phyloP scores from a whole-genome alignment of 1,140 invertebrate genomes.

The Chironomus striatipennis region DNA sequence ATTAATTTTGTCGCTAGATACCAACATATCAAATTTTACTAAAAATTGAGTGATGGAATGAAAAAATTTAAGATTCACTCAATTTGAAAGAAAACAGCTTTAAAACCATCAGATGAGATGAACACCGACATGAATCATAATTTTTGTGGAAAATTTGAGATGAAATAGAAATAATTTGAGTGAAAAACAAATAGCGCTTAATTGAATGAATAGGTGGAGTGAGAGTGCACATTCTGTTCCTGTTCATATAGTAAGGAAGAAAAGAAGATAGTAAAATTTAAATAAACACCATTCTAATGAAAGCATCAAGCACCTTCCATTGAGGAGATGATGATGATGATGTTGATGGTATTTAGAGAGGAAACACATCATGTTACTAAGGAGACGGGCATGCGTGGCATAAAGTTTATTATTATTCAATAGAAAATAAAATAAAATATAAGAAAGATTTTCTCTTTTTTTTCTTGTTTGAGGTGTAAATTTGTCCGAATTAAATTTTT shows the following conservation, averaged over 20 bases:
- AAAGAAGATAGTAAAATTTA: conserved; percentile 1
- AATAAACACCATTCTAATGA: conserved; percentile 20
- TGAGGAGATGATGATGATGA: neutral
- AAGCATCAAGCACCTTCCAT: neutral
- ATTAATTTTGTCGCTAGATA: too few relatives aligned
- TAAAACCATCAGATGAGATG: too few relatives aligned
- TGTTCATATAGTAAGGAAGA: neutral
- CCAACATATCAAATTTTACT: too few relatives aligned
- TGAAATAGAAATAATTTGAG: neutral
- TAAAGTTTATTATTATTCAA: conserved; percentile 15
- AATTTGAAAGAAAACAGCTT: too few relatives aligned
- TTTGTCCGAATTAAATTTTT: neutral
- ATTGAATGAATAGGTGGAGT: neutral
- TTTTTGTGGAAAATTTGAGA: too few relatives aligned
- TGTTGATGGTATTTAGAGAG: neutral
- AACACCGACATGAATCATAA: too few relatives aligned
- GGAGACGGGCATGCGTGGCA: conserved; percentile 9
- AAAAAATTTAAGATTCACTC: too few relatives aligned
- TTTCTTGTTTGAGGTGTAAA: neutral
- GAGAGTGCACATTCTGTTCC: neutral
- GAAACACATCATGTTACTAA: neutral
- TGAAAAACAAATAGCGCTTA: neutral
- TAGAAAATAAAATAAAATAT: neutral
- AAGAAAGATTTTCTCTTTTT: neutral
- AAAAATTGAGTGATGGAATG: too few relatives aligned